Conservation (phyloP, 1,140 invertebrate species). For the Aphis craccivora region DNA sequence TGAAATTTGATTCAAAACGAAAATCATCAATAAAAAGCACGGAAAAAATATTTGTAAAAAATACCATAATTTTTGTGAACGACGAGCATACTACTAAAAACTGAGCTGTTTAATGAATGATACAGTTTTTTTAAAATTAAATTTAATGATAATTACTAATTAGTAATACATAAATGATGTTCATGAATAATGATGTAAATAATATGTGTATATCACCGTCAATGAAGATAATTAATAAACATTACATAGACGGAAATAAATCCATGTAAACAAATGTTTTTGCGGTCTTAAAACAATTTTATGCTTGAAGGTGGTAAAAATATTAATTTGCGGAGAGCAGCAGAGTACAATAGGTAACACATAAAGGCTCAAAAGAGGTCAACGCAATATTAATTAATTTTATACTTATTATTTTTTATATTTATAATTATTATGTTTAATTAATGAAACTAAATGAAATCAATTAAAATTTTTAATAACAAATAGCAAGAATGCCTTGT, state of each 20-base stretch:
- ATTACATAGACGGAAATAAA: not conserved
- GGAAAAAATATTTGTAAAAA: not conserved
- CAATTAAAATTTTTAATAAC: not conserved
- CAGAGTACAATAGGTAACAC: not conserved
- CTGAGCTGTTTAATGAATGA: not conserved
- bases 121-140: not conserved
- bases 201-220: not conserved
- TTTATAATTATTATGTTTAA: not conserved
- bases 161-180: not conserved
- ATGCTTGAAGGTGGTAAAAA: not conserved
- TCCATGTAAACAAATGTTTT: not conserved
- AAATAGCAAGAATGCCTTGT: not conserved
- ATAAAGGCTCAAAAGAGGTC: not conserved
- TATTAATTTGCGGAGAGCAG: not conserved
- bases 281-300: not conserved
- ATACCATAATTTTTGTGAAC: not conserved
- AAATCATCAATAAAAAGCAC: constrained; percentile 20
- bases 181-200: not conserved
- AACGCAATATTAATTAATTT: not conserved
- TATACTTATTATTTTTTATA: too few relatives aligned
- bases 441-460: not conserved
- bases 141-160: not conserved
- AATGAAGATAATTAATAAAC: not conserved
- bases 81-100: not conserved
- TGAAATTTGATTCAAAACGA: constrained; percentile 50